Conservation (phyloP, 2,888 invertebrate genomes). For the Girardia tigrina region DNA sequence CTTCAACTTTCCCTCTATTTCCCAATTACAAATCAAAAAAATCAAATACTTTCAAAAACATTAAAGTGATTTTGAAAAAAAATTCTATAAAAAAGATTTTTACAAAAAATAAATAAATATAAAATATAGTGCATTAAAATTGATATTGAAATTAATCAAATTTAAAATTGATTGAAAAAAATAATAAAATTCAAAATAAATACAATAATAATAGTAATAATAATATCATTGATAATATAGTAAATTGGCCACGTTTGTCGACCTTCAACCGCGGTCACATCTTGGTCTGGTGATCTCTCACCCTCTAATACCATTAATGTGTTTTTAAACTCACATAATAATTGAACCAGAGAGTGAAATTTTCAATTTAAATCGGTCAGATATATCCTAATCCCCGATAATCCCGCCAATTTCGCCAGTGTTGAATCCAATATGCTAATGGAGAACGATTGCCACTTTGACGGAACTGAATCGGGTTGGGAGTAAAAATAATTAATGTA, state of each 20-base stretch:
- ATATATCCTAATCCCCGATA: conserved; percentile 16
- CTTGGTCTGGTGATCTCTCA: background rate
- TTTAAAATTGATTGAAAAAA: background rate
- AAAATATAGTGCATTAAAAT: no score
- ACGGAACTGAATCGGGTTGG: conserved; percentile 23
- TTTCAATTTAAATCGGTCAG: background rate
- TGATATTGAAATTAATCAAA: no score
- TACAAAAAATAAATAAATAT: no score
- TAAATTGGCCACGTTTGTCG: background rate
- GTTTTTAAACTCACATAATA: background rate
- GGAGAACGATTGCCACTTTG: conserved; percentile 7
- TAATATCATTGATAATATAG: background rate
- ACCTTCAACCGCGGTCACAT: conserved; percentile 14
- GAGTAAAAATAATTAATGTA: conserved; percentile 18
- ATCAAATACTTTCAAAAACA: no score
- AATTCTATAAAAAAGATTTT: no score
- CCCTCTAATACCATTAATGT: conserved; percentile 1
- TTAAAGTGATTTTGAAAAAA: no score
- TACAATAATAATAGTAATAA: background rate
- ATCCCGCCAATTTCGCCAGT: conserved; percentile 11
- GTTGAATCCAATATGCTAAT: conserved; percentile 20
- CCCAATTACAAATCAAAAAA: no score
- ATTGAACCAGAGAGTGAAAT: background rate
- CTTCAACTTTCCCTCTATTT: no score
- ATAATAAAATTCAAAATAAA: background rate